Evolutionary conservation across 2,888 invertebrate genomes (phyloP), one percentile per base, ranked within the genome.

Genomic region (Automeris io): DNA sequence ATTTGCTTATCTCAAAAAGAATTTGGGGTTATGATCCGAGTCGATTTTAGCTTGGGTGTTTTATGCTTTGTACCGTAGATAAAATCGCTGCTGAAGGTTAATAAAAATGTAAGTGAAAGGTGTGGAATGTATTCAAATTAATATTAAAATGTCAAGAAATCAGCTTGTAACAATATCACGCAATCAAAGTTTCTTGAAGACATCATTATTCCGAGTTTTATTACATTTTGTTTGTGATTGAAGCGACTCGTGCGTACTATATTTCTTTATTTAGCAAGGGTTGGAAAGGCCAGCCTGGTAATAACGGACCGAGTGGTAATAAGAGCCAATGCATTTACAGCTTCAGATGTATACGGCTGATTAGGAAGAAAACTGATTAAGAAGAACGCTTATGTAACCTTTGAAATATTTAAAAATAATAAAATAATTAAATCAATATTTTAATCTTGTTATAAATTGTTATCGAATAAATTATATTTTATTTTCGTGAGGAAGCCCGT

Each of bases 251-350:
- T 33, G 41, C 41, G 42, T 43, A 40, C 52, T 49, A 52, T 49
- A 51, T 51, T 54, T 51, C 45, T 49, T 51, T 49, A 47, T 53
- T 52, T 51, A 49, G 49, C 46, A 45, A 47, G 40, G 44, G 45
- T 42, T 45, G 34, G 48, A 50, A 51, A 45, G 45, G 44, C 46
- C 43, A 41, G 45, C 46, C 21, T 18, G 12, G 38, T 38, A 33
- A 33, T 18, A 13, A 26, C 19, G 21, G 12, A 25, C 33, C 26
- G 19, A 19, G 34, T 45, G 41, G 47, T 50, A 47, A 45, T 49
- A 51, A 42, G 41, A 45, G 32, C 44, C 45, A 48, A 48, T 49
- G 50, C 42, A 45, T 51, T 54, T 47, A 47, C 49, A 44, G 42
- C 36, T 37, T 42, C 49, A 37, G 49, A 46, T 46, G 46, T 46